Evolutionary conservation across 2,797 vertebrate genomes (phyloP).

Genomic region (Sardinella longiceps): DNA sequence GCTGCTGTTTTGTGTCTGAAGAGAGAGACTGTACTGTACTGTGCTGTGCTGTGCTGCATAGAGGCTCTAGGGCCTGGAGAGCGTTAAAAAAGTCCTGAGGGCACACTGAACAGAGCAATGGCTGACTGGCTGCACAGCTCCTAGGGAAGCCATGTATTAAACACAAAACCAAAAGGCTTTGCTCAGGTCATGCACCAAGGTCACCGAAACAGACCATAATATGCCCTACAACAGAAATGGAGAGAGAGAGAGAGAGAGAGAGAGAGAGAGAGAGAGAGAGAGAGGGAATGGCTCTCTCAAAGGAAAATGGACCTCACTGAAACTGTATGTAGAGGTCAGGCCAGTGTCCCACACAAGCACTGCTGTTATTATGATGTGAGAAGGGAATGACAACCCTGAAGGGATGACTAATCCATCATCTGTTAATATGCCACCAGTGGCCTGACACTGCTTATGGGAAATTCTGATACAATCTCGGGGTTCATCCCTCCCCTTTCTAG

Average conservation of each 20-base stretch:
- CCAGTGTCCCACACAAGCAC: too few species aligned
- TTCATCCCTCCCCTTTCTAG: not conserved
- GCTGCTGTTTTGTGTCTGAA: not conserved
- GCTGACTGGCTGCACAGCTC: not conserved
- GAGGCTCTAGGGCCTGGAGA: not conserved
- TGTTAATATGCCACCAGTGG: not conserved
- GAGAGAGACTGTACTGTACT: too few species aligned
- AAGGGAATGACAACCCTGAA: not conserved
- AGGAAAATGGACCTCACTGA: not conserved
- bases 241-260: not conserved
- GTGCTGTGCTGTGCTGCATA: too few species aligned
- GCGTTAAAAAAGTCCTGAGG: not conserved
- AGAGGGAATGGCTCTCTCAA: not conserved
- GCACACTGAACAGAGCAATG: not conserved
- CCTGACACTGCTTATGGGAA: not conserved
- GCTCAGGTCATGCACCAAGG: not conserved
- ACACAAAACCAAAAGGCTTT: not conserved
- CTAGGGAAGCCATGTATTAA: not conserved
- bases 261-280: not conserved
- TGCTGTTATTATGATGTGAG: not conserved
- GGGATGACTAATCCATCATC: slow-evolving; percentile 5
- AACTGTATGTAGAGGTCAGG: not conserved
- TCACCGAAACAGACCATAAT: not conserved
- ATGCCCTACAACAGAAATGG: not conserved
- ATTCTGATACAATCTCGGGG: not conserved